These are phyloP conservation scores for Phyllopteryx taeniolatus DNA, from an alignment of 2,113 vertebrate genomes.

Conservation along the genomic window DNA sequence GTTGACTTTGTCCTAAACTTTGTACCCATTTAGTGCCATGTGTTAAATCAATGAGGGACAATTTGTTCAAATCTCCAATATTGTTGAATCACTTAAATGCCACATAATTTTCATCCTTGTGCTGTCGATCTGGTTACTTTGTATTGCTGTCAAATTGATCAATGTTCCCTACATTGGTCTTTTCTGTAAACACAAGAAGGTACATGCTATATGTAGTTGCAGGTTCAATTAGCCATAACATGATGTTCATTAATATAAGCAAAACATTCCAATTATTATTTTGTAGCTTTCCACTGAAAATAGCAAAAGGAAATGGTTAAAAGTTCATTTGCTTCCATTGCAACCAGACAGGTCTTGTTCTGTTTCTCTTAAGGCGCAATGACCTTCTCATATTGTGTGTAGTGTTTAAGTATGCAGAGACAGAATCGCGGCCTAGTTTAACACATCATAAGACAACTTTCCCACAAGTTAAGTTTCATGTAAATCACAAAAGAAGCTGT, in stretches of 20 bases:
- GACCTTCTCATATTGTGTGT: slow-evolving; percentile 2
- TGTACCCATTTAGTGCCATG: slow-evolving; percentile 20
- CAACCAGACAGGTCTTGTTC: not conserved
- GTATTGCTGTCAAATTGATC: slow-evolving; percentile 6
- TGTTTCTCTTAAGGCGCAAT: not conserved
- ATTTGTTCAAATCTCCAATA: slow-evolving; percentile 9
- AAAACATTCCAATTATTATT: not conserved
- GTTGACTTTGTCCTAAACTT: slow-evolving; percentile 1
- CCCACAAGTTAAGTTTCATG: not conserved
- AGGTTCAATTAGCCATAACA: not conserved
- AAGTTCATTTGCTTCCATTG: not conserved
- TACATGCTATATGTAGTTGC: not conserved
- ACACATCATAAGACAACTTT: slow-evolving; percentile 5
- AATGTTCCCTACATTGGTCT: not conserved
- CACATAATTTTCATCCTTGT: slow-evolving; percentile 15
- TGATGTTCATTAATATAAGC: not conserved
- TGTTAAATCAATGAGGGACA: slow-evolving; percentile 20
- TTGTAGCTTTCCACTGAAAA: not conserved
- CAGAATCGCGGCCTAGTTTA: slow-evolving; percentile 5
- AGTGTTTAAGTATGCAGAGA: not conserved
- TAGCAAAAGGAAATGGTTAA: not conserved
- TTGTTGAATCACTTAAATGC: slow-evolving; percentile 10
- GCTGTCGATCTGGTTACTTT: not conserved
- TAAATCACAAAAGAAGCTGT: not conserved
- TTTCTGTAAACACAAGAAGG: not conserved